Evolutionary conservation across 2,888 invertebrate genomes (phyloP).

Genomic region (Scelioninae gen. 2): DNA sequence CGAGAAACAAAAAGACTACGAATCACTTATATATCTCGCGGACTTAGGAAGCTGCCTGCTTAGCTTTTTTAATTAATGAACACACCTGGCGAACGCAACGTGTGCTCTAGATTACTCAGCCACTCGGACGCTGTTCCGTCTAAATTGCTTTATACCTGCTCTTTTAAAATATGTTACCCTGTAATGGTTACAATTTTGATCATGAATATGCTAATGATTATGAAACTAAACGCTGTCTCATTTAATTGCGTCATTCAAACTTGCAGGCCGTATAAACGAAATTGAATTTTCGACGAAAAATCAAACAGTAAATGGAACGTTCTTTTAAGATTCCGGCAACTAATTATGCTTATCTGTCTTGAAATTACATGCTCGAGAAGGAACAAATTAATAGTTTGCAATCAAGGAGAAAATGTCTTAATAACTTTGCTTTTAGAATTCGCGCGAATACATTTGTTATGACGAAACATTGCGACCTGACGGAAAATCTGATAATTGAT

Average conservation of each 20-base stretch:
- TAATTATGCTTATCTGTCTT: too few species aligned
- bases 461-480: too few species aligned
- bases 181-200: conserved; percentile 48
- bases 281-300: conserved; percentile 9
- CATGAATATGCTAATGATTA: conserved; percentile 55
- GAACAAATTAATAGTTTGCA: too few species aligned
- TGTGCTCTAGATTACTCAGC: conserved; percentile 59
- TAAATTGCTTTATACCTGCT: conserved; percentile 54
- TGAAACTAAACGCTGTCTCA: conserved; percentile 43
- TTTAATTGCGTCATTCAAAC: conserved; percentile 40
- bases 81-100: conserved; percentile 63
- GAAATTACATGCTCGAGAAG: too few species aligned
- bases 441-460: too few species aligned
- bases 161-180: conserved; percentile 55
- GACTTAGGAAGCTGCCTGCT: conserved; percentile 59
- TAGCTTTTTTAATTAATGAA: conserved; percentile 70
- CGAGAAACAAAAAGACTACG: conserved; percentile 52
- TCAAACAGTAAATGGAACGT: too few species aligned
- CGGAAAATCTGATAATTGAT: too few species aligned
- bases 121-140: conserved; percentile 48
- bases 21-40: conserved; percentile 60
- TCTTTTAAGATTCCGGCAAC: too few species aligned
- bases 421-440: too few species aligned
- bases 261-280: conserved; percentile 26
- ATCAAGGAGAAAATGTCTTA: too few species aligned